These are phyloP conservation scores for Salpingus planirostris DNA, from an alignment of 2,888 invertebrate species.

Conservation along the genomic window DNA sequence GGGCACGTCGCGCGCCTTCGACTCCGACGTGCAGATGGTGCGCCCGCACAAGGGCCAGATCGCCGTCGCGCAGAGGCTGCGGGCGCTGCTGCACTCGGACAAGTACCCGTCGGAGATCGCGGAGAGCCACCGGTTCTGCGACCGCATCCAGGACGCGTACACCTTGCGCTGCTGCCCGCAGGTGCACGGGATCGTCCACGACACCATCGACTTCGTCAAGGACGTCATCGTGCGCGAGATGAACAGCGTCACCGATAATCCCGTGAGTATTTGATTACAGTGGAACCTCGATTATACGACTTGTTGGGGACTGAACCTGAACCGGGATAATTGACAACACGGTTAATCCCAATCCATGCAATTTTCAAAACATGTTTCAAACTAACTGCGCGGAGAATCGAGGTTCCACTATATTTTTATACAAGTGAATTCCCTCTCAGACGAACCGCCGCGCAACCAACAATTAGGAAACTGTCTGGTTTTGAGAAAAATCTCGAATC, in stretches of 20 bases:
- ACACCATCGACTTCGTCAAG: slow-evolving; percentile 54
- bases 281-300: no score
- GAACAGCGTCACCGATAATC: slow-evolving; percentile 61
- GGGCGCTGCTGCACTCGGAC: slow-evolving; percentile 53
- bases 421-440: no score
- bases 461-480: no score
- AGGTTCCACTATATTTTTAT: no score
- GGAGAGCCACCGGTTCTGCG: slow-evolving; percentile 55
- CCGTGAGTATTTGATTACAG: slow-evolving; percentile 44
- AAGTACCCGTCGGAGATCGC: slow-evolving; percentile 56
- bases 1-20: slow-evolving; percentile 55
- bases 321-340: no score
- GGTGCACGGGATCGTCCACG: slow-evolving; percentile 57
- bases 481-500: no score
- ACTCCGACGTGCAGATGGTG: slow-evolving; percentile 52
- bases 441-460: no score
- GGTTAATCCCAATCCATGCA: no score
- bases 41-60: slow-evolving; percentile 56
- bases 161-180: slow-evolving; percentile 56
- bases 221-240: slow-evolving; percentile 52
- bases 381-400: no score
- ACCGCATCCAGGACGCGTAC: slow-evolving; percentile 59
- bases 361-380: no score
- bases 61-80: slow-evolving; percentile 48
- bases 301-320: no score